Evolutionary conservation across 2,888 invertebrate genomes (phyloP).

Genomic region (Acrocyrtus sp.): DNA sequence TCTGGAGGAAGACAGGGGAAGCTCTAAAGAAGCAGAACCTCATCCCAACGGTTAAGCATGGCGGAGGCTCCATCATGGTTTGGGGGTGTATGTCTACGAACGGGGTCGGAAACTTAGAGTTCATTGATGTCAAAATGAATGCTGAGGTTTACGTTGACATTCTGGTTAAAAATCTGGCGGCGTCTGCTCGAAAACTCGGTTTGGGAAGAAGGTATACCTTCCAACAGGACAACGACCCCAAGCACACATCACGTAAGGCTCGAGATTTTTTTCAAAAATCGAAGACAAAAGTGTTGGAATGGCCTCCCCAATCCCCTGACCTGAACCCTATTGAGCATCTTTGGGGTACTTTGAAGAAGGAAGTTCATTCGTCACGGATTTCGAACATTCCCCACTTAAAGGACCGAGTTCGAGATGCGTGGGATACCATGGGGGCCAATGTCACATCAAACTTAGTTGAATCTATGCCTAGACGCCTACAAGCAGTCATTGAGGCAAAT

Average conservation of each 20-base stretch:
- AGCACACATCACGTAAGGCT: slow-evolving; percentile 19
- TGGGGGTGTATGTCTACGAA: slow-evolving; percentile 30
- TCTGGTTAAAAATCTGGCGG: slow-evolving; percentile 10
- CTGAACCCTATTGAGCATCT: slow-evolving; percentile 38
- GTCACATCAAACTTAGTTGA: slow-evolving; percentile 6
- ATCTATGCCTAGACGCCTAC: slow-evolving; percentile 10
- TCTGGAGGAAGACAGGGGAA: slow-evolving; percentile 24
- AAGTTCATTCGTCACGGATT: not conserved
- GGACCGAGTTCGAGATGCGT: not conserved
- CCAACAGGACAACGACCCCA: slow-evolving; percentile 43
- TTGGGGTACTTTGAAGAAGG: slow-evolving; percentile 24
- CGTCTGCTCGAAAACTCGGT: slow-evolving; percentile 16
- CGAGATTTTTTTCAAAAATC: slow-evolving; percentile 24
- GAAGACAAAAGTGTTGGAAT: slow-evolving; percentile 16
- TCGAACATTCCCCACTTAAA: not conserved
- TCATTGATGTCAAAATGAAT: slow-evolving; percentile 43
- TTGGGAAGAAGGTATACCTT: slow-evolving; percentile 14
- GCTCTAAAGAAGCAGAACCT: slow-evolving; percentile 24
- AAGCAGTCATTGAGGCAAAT: slow-evolving; percentile 23
- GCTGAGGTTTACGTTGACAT: slow-evolving; percentile 12
- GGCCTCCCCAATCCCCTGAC: slow-evolving; percentile 36
- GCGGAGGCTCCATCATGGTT: slow-evolving; percentile 29
- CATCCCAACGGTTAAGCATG: slow-evolving; percentile 32
- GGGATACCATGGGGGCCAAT: not conserved
- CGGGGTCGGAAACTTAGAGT: slow-evolving; percentile 23